Base-by-base conservation (phyloP, 2,888 invertebrate genomes). In the Tenthredo scrophulariae region DNA sequence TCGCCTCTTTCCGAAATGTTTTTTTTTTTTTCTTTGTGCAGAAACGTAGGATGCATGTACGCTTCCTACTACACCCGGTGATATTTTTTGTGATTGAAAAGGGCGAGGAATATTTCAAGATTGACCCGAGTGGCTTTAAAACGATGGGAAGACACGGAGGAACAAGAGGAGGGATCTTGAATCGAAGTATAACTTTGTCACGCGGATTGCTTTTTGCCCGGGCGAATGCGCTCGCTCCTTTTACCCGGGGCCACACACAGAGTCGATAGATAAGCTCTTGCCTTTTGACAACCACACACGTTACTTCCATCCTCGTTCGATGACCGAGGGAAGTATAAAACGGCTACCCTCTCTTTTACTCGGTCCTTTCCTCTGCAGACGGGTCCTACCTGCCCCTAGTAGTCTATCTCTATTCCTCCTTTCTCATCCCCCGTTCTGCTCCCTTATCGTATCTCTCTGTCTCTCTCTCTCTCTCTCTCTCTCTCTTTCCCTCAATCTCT, bases 131-230 rank as follows among this genome's bases (percentile, higher is more conserved):
- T 22, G 62, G 26, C 58, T 22, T 74, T 58, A 62, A 62, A 80
- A 80, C 62, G 80, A 62, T 79, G n/a, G n/a, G 37, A 62, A 79
- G 40, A 80, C 62, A 80, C 37, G 80, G 13, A 33, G 80, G 80
- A 80, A 58, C 80, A 80, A 80, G 58, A 15, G 22, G 15, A 58
- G 80, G 80, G 80, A 80, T 80, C 62, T 62, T 22, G 87, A 89
- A 90, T 91, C 89, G 90, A 90, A 90, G 87, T 87, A 88, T 88
- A 89, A 89, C 90, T 89, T 89, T 89, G 89, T 90, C 89, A 89
- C 88, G 87, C 87, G 88, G 89, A 89, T 89, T 89, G 89, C 87
- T 89, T 89, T 89, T 89, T 88, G 88, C 88, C 58, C 80, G 80
- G 80, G 58, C 80, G 62, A 80, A 80, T 62, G 50, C 54, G 50